Evolutionary conservation across 2,888 invertebrate species (phyloP).

Genomic region (Sabatieria punctata): DNA sequence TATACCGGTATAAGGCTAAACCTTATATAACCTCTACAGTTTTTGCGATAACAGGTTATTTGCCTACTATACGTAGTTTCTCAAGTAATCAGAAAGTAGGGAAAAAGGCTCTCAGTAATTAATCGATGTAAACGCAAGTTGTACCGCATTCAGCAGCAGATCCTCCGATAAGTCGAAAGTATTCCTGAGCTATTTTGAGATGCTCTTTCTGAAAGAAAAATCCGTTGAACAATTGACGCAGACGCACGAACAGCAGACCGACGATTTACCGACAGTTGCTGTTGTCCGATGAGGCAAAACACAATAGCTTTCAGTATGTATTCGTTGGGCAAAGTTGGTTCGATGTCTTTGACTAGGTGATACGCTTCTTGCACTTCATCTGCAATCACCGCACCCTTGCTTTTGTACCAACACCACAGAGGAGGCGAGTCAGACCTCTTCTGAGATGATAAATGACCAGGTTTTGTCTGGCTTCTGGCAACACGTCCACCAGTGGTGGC

Average conservation of each 20-base stretch:
- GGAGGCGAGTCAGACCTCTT: conserved; percentile 38
- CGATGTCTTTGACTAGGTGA: conserved; percentile 67
- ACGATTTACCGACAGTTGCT: conserved; percentile 56
- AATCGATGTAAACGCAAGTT: neutral
- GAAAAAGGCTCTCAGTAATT: no score
- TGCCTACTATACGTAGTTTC: no score
- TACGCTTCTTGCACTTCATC: conserved; percentile 75
- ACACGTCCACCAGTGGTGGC: conserved; percentile 76
- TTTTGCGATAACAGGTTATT: no score
- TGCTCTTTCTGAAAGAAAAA: conserved; percentile 58
- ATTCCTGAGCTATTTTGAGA: conserved; percentile 82
- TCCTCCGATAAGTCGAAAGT: conserved; percentile 85
- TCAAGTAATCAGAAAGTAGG: no score
- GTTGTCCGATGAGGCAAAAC: conserved; percentile 78
- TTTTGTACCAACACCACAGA: conserved; percentile 15
- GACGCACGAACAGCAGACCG: conserved; percentile 6
- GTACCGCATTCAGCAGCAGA: conserved; percentile 75
- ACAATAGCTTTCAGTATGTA: conserved; percentile 92
- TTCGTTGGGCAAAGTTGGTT: conserved; percentile 82
- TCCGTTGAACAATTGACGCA: neutral
- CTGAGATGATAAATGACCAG: conserved; percentile 81
- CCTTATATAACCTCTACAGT: no score
- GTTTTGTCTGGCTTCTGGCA: conserved; percentile 88
- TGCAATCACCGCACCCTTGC: conserved; percentile 22
- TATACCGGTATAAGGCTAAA: no score